Evolutionary conservation across 2,113 vertebrate species (phyloP), one percentile per base, ranked within the genome.

Genomic region (Ardeotis arabs): DNA sequence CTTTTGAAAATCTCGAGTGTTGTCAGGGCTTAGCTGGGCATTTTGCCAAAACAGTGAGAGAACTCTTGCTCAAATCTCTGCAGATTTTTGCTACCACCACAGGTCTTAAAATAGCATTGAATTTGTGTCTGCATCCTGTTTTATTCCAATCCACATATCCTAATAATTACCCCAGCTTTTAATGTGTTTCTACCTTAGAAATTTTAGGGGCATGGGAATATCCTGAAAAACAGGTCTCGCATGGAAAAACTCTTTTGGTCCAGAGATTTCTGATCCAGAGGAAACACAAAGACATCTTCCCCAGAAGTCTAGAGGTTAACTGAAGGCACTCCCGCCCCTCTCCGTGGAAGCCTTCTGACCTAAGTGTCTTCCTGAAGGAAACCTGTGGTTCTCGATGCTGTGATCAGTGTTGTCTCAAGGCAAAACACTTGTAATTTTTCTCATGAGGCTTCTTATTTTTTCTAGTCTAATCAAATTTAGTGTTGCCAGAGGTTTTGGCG

Each of bases 81-180:
- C 64, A 94, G 52, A 17, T 72, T 94, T 89, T 90, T 95, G 72
- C 74, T 95, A 82, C 69, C 52, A 84, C 24, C 78, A 37, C 76
- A 83, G 73, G 49, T 82, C 63, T 68, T 89, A 94, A 95, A 78
- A 97, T 49, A 94, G 72, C 84, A 58, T 29, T 94, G 52, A 64
- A 6, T 97, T 89, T 83, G 60, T 69, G 33, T 62, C 66, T 79
- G 67, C n/a, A 67, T 84, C 52, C 83, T 84, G 27, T 33, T 86
- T 95, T 90, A 87, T 84, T 95, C 50, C 63, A 89, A 8, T 86
- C 67, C 74, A 44, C 1, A 1, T 29, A 53, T 47, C 62, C 49
- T 80, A 28, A 67, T 64, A 60, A 70, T 87, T 91, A 86, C 11
- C 41, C 14, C 25, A 67, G 60, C 31, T 88, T 95, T 89, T 74